Percentiles rank a stretch among this genome's conserved stretches.
phyloP scores from a whole-genome alignment of 2,797 vertebrate genomes.

The Cuniculus paca region DNA sequence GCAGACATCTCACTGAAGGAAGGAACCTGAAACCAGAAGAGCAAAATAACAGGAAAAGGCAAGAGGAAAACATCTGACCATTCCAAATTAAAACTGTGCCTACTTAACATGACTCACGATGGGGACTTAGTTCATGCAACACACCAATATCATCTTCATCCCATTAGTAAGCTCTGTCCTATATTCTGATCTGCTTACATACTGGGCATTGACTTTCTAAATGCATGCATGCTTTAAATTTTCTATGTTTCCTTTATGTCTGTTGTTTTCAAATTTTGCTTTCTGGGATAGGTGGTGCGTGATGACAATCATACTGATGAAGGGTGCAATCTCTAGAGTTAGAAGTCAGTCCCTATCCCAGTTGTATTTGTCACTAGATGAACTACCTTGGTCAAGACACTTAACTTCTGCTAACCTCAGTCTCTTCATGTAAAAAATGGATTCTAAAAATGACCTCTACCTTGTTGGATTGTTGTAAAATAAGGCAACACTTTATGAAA shows the following conservation, averaged over 20 bases:
- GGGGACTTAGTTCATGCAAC: not conserved
- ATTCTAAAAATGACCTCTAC: not conserved
- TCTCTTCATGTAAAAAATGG: not conserved
- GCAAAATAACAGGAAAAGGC: not conserved
- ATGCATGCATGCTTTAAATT: not conserved
- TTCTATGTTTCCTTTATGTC: not conserved
- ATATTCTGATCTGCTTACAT: not conserved
- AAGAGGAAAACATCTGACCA: not conserved
- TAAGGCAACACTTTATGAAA: not conserved
- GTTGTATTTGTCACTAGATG: not conserved
- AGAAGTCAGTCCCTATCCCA: not conserved
- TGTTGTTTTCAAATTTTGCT: constrained; percentile 8
- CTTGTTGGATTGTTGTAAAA: not conserved
- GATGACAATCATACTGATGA: not conserved
- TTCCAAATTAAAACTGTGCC: not conserved
- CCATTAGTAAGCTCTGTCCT: not conserved
- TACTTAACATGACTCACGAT: not conserved
- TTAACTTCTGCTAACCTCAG: not conserved
- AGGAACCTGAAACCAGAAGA: not conserved
- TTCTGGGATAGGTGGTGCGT: not conserved
- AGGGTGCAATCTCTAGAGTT: not conserved
- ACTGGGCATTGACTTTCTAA: not conserved
- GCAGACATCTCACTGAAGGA: not conserved
- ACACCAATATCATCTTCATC: not conserved
- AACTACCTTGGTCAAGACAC: not conserved